A percentile compares a stretch with the other conserved stretches of the same genome.
These are phyloP conservation scores for Nothocercus julius DNA, from an alignment of 2,113 vertebrate species.

Conservation along the genomic window DNA sequence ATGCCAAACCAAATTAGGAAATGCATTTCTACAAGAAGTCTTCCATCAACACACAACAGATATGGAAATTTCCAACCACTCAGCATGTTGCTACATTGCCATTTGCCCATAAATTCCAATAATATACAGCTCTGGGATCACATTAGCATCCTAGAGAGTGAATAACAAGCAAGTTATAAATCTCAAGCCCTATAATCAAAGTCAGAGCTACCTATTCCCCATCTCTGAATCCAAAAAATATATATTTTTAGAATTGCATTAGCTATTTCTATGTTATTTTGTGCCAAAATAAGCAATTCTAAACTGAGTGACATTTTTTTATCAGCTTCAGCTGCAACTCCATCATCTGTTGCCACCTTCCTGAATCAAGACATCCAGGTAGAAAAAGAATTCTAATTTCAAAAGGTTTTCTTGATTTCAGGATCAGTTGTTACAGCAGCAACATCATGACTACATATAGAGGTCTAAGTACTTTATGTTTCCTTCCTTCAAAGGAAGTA, in stretches of 20 bases:
- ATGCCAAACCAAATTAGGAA: constrained; percentile 32
- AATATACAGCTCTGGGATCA: constrained; percentile 40
- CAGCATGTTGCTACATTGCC: constrained; percentile 23
- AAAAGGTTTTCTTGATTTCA: background rate
- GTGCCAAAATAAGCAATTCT: constrained; percentile 18
- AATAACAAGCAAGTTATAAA: constrained; percentile 44
- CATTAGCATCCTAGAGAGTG: constrained; percentile 53
- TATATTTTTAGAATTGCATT: background rate
- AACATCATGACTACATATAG: background rate
- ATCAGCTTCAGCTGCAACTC: background rate
- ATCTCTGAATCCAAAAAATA: background rate
- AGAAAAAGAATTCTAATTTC: background rate
- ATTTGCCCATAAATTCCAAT: constrained; percentile 54
- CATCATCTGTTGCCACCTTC: background rate
- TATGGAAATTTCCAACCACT: constrained; percentile 45
- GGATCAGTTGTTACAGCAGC: background rate
- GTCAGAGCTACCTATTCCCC: background rate
- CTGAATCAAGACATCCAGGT: background rate
- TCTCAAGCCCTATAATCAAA: constrained; percentile 41
- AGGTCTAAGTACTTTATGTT: background rate
- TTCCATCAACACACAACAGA: constrained; percentile 48
- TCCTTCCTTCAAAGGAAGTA: background rate
- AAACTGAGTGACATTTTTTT: background rate
- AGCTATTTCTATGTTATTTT: constrained; percentile 4
- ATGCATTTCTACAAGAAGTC: background rate